Evolutionary conservation across 2,113 vertebrate species (phyloP), one percentile per base, ranked within the genome.

Genomic region (Candoia aspera): DNA sequence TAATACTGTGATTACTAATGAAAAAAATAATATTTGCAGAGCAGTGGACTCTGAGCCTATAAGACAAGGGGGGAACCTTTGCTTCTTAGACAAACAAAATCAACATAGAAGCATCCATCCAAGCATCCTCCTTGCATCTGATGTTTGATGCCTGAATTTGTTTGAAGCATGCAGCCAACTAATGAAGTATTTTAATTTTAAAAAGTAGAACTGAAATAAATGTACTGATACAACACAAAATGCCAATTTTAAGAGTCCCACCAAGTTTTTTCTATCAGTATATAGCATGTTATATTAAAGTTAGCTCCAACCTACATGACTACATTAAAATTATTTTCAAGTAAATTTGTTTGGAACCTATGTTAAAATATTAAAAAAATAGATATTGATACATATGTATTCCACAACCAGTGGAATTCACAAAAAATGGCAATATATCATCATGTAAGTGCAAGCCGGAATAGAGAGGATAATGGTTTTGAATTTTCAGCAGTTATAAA

Each of bases 1-100:
- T 60, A 79, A 54, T 59, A 86, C 89, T 90, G 90, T 94, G 58
- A 49, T 84, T 88, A 46, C 79, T 68, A 87, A 73, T 88, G 59
- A 89, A 91, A 90, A 73, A 53, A 2, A 64, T n/a, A 1, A 21
- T 79, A 49, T 89, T 29, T 46, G 19, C 2, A 0, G 88, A 88
- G 23, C 11, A 89, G 83, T 64, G 68, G 26, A 49, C 2, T 0
- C 87, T 84, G 64, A 92, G 26, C n/a, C 37, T 86, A 54, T 79
- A 64, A 54, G 60, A 79, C 79, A 90, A 92, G 64, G 3, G 68
- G 84, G 29, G 23, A 1, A 0, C 4, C 79, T 62, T 49, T 24
- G 1, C 13, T 0, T 1, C 46, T 3, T 17, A 88, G 68, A 85
- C 29, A 90, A 55, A 26, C 1, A 2, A 9, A 26, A 21, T 91